Evolutionary conservation across 1,140 invertebrate species (phyloP).

Genomic region (Microplitis demolitor): DNA sequence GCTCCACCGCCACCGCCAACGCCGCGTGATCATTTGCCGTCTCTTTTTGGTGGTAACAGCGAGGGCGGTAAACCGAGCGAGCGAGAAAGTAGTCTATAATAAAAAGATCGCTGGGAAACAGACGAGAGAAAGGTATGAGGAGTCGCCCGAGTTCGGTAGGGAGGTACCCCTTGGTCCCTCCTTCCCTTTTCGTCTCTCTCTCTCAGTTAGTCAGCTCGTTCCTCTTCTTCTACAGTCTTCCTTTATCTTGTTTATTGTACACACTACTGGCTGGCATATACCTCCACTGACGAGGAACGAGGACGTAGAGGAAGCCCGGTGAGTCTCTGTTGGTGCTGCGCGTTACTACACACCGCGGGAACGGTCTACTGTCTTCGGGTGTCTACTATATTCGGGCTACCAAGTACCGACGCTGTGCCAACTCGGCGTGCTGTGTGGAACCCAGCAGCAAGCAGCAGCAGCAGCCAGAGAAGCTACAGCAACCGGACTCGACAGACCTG

Average conservation of each 20-base stretch:
- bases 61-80: neutral
- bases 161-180: conserved; percentile 49
- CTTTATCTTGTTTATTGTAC: neutral
- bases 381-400: conserved; percentile 52
- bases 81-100: neutral
- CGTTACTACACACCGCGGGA: conserved; percentile 34
- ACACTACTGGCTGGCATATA: too few species aligned
- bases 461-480: conserved; percentile 27
- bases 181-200: neutral
- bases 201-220: neutral
- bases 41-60: neutral
- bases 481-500: conserved; percentile 33
- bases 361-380: conserved; percentile 49
- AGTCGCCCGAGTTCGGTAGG: conserved; percentile 56
- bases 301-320: conserved; percentile 5
- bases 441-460: too few species aligned
- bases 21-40: neutral
- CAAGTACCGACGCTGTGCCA: conserved; percentile 36
- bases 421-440: conserved; percentile 21
- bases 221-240: neutral
- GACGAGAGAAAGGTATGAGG: conserved; percentile 14
- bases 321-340: conserved; percentile 27
- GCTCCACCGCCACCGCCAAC: too few species aligned
- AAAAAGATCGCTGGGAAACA: neutral
- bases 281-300: too few species aligned